Conservation (phyloP, 2,797 vertebrate genomes). For the Miichthys miiuy region DNA sequence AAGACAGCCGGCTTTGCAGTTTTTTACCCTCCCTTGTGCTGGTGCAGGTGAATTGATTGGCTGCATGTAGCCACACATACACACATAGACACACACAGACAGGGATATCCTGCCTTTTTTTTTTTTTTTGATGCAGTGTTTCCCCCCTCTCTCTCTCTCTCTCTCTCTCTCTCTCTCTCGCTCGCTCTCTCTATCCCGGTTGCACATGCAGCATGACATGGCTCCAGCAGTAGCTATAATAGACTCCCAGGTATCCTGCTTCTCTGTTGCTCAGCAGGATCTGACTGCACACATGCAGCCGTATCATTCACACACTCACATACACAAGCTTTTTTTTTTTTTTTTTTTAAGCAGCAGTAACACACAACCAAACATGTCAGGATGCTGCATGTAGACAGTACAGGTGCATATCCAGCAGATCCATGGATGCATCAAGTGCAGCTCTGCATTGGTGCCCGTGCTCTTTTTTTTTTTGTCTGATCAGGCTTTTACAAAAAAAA, state of each 20-base stretch:
- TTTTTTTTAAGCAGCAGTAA: neutral
- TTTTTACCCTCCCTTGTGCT: conserved; percentile 43
- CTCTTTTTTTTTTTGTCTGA: neutral
- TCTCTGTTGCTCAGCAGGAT: neutral
- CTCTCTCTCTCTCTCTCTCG: too few relatives aligned
- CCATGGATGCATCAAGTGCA: conserved; percentile 14
- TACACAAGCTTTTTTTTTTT: neutral
- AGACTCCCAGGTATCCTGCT: conserved; percentile 3
- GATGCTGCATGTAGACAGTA: conserved; percentile 4
- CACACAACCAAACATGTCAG: neutral
- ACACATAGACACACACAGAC: conserved; percentile 15
- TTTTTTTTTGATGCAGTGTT: conserved; percentile 71
- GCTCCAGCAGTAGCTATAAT: conserved; percentile 28
- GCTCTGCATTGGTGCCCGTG: conserved; percentile 21
- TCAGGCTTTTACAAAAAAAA: conserved; percentile 15
- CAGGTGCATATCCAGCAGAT: conserved; percentile 21
- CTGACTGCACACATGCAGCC: conserved; percentile 34
- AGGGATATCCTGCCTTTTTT: conserved; percentile 71
- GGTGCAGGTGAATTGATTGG: conserved; percentile 78
- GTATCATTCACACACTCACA: neutral
- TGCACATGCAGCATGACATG: conserved; percentile 65
- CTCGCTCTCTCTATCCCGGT: neutral
- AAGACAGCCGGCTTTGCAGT: conserved; percentile 34
- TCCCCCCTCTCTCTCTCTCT: conserved; percentile 57
- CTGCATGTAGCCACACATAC: conserved; percentile 62